Evolutionary conservation across 2,113 vertebrate genomes (phyloP).

Genomic region (Eurystomus gularis): DNA sequence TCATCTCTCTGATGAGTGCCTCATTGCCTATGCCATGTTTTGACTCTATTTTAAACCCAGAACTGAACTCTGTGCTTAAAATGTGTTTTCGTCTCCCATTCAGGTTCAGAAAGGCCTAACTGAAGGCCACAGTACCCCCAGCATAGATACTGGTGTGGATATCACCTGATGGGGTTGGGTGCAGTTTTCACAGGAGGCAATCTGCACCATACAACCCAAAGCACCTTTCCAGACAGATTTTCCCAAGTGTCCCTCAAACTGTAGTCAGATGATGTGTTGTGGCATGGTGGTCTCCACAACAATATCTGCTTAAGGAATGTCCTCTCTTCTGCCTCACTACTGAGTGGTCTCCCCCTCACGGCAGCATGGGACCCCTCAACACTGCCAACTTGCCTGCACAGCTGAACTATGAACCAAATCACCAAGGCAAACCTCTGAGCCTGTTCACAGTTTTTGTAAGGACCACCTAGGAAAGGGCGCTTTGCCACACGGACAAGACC

Average conservation of each 20-base stretch:
- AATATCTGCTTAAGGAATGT: neutral
- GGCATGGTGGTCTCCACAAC: neutral
- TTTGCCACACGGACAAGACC: accelerated
- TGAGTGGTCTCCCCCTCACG: neutral
- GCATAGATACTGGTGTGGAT: neutral
- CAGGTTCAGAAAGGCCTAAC: neutral
- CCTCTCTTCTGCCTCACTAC: neutral
- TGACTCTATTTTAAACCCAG: neutral
- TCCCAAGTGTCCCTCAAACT: neutral
- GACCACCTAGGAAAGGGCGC: neutral
- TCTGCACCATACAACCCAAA: neutral
- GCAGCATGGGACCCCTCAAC: neutral
- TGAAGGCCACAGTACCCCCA: neutral
- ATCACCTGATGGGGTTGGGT: neutral
- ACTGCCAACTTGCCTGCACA: neutral
- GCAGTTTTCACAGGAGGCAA: neutral
- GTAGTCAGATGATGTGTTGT: neutral
- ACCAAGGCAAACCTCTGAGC: neutral
- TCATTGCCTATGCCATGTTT: neutral
- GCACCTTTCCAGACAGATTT: neutral
- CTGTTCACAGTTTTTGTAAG: neutral
- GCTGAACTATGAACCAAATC: neutral
- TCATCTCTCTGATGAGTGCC: neutral
- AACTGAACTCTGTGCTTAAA: neutral
- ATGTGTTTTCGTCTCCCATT: neutral